A percentile compares a stretch with the other conserved stretches of the same genome.
Evolutionary conservation across 2,113 vertebrate species (phyloP).

Genomic region (Gymnocephalus cernua): DNA sequence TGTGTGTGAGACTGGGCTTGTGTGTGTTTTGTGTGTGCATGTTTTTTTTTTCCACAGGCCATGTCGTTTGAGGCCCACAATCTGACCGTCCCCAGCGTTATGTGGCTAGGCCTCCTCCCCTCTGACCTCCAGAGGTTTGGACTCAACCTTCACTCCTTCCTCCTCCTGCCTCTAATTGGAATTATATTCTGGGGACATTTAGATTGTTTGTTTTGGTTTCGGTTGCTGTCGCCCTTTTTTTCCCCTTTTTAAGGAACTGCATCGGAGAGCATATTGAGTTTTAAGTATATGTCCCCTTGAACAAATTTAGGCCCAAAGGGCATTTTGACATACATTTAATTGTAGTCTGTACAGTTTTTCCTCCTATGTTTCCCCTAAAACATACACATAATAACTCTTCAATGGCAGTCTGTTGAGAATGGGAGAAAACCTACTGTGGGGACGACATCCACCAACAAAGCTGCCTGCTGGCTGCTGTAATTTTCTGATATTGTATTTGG

Average conservation of each 20-base stretch:
- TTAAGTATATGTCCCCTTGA: constrained; percentile 75
- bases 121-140: constrained; percentile 95
- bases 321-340: constrained; percentile 71
- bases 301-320: constrained; percentile 58
- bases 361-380: constrained; percentile 38
- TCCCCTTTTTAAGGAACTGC: constrained; percentile 41
- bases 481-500: not conserved
- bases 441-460: constrained; percentile 1
- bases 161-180: constrained; percentile 78
- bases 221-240: constrained; percentile 75
- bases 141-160: constrained; percentile 75
- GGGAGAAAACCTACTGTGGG: not conserved
- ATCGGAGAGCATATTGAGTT: constrained; percentile 65
- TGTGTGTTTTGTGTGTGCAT: constrained; percentile 11
- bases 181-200: constrained; percentile 80
- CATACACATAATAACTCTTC: constrained; percentile 28
- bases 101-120: constrained; percentile 98
- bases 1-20: not conserved
- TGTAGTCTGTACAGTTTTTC: constrained; percentile 44
- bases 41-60: constrained; percentile 83
- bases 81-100: constrained; percentile 93
- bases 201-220: constrained; percentile 82
- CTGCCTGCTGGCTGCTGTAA: not conserved
- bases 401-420: constrained; percentile 14
- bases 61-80: constrained; percentile 97